Evolutionary conservation across 2,797 vertebrate genomes (phyloP).

Genomic region (Euphonia xanthogaster): DNA sequence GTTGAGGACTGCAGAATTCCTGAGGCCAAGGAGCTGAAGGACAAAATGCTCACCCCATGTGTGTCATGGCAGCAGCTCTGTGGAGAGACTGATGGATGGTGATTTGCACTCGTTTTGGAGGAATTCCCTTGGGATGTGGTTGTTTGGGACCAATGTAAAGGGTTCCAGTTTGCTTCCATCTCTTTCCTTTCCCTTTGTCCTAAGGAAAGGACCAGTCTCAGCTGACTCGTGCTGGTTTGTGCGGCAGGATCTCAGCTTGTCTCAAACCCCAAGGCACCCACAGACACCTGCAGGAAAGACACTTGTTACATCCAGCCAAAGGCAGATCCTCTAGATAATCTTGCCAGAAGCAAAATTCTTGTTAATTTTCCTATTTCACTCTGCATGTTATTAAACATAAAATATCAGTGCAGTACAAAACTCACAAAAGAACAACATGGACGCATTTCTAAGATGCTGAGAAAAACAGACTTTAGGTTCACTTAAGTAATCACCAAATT

Average conservation of each 20-base stretch:
- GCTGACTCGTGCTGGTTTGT: not conserved
- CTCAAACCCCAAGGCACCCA: not conserved
- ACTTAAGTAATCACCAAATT: not conserved
- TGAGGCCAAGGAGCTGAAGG: not conserved
- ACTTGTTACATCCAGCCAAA: not conserved
- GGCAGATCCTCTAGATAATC: not conserved
- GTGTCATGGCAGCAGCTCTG: not conserved
- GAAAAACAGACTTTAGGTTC: not conserved
- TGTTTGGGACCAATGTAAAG: not conserved
- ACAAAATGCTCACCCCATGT: not conserved
- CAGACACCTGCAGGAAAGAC: not conserved
- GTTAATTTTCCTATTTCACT: not conserved
- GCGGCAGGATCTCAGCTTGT: not conserved
- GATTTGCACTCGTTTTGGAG: rapidly evolving
- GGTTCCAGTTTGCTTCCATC: not conserved
- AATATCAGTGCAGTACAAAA: not conserved
- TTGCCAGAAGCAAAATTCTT: not conserved
- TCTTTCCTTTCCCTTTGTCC: not conserved
- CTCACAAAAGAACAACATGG: not conserved
- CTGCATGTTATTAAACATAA: not conserved
- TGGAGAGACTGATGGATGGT: not conserved
- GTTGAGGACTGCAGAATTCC: not conserved
- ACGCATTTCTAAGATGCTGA: not conserved
- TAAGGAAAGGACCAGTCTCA: not conserved
- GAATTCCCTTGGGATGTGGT: not conserved